Evolutionary conservation across 2,797 vertebrate genomes (phyloP), one percentile per base, ranked within the genome.

Genomic region (Hafferia zeledoni): DNA sequence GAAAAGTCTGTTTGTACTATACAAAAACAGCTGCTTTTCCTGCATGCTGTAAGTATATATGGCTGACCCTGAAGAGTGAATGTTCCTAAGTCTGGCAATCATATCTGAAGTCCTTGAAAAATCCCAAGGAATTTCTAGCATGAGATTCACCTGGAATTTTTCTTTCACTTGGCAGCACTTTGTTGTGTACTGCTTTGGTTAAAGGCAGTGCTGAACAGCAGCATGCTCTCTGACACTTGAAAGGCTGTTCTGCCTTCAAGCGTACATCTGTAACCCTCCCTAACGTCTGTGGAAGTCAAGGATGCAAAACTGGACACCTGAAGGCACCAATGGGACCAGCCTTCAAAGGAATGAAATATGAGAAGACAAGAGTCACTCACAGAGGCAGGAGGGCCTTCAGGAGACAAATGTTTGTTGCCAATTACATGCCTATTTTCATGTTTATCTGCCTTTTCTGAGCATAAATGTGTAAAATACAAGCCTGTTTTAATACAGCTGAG

Each of bases 281-380:
- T 93, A 96, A 77, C 44, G 57, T 74, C 84, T 75, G 33, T 12
- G 25, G 37, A 85, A 95, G 68, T 74, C 69, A 78, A 63, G 64
- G 81, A 71, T 94, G 71, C n/a, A 83, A 85, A 95, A 33, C 53
- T 52, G 75, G 93, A 82, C 65, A 83, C 41, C 60, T 92, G 74
- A 92, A 90, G 23, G 44, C 33, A 90, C 60, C 71, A 50, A 47
- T 57, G 53, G 31, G 81, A 7, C 46, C 49, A 91, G 28, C 15
- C 49, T 87, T 94, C 84, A 94, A 64, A 91, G n/a, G 30, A 27
- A 74, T 60, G 44, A 89, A 46, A 41, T 46, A 61, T 10, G 19
- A 25, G 19, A 85, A 86, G 56, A 77, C 64, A 80, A 49, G 31
- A 74, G 65, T 67, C 64, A 74, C 46, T 90, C 50, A 75, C 0